These are phyloP conservation scores for Pyxicephalus adspersus DNA, from an alignment of 2,113 vertebrate species.

Conservation along the genomic window DNA sequence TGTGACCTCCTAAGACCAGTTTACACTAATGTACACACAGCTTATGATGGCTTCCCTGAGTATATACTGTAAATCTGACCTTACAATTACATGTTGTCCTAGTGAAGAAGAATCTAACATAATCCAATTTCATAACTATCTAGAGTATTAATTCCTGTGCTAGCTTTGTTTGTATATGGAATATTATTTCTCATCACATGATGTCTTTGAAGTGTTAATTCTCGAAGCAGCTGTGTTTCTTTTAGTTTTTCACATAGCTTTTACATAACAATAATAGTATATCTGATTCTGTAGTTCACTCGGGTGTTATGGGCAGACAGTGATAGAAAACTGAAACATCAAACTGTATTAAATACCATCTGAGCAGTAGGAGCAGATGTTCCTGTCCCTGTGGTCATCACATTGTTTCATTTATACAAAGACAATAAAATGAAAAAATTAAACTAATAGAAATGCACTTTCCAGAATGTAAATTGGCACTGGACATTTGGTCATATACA, in stretches of 20 bases:
- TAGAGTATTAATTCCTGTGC: neutral
- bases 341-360: slow-evolving; percentile 1
- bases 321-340: slow-evolving; percentile 15
- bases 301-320: slow-evolving; percentile 8
- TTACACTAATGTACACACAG: neutral
- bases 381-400: neutral
- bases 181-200: slow-evolving; percentile 24
- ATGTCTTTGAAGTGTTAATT: slow-evolving; percentile 34
- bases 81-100: neutral
- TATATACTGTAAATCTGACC: neutral
- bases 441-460: slow-evolving; percentile 3
- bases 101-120: neutral
- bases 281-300: neutral
- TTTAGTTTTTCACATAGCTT: slow-evolving; percentile 16
- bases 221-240: slow-evolving; percentile 22
- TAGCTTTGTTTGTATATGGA: slow-evolving; percentile 11
- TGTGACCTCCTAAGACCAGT: too few species aligned
- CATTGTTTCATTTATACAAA: slow-evolving; percentile 20
- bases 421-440: slow-evolving; percentile 5
- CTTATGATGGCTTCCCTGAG: too few species aligned
- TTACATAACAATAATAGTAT: slow-evolving; percentile 18
- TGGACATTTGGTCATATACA: neutral
- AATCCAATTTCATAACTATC: neutral
- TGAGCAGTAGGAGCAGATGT: slow-evolving; percentile 41
- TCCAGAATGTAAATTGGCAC: neutral